Conservation (phyloP, 2,797 vertebrate species). For the Tragelaphus oryx region DNA sequence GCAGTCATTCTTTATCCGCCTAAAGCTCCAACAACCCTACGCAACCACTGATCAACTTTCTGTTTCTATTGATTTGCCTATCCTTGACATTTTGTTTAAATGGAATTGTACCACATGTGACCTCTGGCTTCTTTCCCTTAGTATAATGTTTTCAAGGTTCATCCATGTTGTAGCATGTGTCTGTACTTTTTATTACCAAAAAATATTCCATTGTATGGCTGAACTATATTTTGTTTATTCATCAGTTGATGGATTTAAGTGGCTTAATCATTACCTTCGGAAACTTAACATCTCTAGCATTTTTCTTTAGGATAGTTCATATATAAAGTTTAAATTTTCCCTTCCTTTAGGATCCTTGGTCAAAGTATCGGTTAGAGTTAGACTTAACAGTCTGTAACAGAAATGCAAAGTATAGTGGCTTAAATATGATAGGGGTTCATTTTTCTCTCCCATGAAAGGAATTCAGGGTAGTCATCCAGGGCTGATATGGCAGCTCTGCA, state of each 20-base stretch:
- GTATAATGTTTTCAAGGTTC: conserved; percentile 3
- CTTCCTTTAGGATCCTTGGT: conserved; percentile 9
- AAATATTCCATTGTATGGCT: conserved; percentile 4
- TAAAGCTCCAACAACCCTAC: neutral
- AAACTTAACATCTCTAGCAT: neutral
- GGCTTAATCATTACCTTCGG: neutral
- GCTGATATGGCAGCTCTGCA: neutral
- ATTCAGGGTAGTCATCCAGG: neutral
- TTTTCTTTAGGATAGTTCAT: neutral
- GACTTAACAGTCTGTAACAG: neutral
- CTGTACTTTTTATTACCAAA: neutral
- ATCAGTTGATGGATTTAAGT: neutral
- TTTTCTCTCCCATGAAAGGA: neutral
- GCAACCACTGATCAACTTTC: conserved; percentile 23
- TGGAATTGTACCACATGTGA: neutral
- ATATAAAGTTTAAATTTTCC: neutral
- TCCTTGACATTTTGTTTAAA: conserved; percentile 20
- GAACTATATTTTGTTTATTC: neutral
- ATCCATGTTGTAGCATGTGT: neutral
- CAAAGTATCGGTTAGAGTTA: neutral
- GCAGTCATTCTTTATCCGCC: neutral
- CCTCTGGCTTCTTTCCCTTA: conserved; percentile 25
- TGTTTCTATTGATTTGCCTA: conserved; percentile 22
- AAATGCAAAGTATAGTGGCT: neutral
- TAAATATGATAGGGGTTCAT: neutral